These are phyloP conservation scores for Dryobota labecula DNA, from an alignment of 2,888 invertebrate genomes.

Conservation along the genomic window DNA sequence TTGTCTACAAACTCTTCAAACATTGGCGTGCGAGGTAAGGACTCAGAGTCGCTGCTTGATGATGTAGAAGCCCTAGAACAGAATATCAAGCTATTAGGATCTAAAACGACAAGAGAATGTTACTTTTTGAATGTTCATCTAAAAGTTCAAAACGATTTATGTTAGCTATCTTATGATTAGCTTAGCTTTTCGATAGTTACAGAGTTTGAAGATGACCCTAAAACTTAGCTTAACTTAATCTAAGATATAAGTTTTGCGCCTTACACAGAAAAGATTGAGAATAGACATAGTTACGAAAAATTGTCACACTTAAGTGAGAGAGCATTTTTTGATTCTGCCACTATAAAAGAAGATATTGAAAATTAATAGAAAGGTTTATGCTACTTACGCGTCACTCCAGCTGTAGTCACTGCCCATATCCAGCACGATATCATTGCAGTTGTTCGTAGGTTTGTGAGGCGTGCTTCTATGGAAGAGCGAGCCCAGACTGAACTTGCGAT, in stretches of 20 bases:
- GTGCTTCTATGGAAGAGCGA: constrained; percentile 83
- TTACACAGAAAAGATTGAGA: not conserved
- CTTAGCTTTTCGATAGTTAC: too few species aligned
- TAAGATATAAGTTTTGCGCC: not conserved
- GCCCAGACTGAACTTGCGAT: constrained; percentile 88
- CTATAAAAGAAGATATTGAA: not conserved
- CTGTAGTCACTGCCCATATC: constrained; percentile 88
- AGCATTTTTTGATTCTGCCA: not conserved
- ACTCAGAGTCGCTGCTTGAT: constrained; percentile 87
- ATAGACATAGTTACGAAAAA: not conserved
- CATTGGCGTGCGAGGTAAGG: constrained; percentile 86
- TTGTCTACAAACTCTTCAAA: constrained; percentile 87
- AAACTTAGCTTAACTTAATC: not conserved
- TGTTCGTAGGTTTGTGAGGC: constrained; percentile 75
- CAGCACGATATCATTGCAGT: constrained; percentile 84
- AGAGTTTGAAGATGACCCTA: not conserved
- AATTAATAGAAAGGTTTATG: not conserved
- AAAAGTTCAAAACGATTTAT: not conserved
- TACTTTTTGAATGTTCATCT: not conserved
- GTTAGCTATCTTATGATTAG: not conserved
- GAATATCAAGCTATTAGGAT: constrained; percentile 1
- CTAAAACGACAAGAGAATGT: not conserved
- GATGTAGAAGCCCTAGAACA: constrained; percentile 81
- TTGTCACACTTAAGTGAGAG: not conserved
- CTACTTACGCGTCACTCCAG: constrained; percentile 86